Percentiles rank a stretch among this genome's conserved stretches.
Evolutionary conservation across 2,797 vertebrate species (phyloP).

Genomic region (Botia almorhae): DNA sequence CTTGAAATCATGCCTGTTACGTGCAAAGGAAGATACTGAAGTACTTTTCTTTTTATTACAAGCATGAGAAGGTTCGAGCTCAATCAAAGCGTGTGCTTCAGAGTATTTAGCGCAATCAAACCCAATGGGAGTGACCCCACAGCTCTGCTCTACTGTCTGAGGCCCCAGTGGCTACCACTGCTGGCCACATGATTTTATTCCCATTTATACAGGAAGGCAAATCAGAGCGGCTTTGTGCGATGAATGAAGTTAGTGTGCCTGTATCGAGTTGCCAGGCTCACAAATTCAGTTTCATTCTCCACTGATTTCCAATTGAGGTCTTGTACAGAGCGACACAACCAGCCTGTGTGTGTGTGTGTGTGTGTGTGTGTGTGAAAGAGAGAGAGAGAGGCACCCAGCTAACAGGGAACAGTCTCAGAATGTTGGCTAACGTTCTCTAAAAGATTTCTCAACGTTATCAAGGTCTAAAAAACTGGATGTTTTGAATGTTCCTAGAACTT

Average conservation of each 20-base stretch:
- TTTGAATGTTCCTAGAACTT: no score
- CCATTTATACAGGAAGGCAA: conserved; percentile 64
- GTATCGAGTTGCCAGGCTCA: conserved; percentile 57
- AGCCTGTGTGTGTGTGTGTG: conserved; percentile 23
- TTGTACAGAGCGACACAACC: conserved; percentile 33
- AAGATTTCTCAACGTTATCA: no score
- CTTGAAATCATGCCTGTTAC: conserved; percentile 18
- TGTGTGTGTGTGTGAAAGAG: conserved; percentile 4
- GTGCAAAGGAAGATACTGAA: conserved; percentile 10
- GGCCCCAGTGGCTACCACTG: conserved; percentile 49
- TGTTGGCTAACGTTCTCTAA: no score
- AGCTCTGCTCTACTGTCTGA: conserved; percentile 23
- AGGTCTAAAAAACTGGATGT: no score
- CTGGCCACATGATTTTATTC: conserved; percentile 67
- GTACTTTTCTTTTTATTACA: conserved; percentile 1
- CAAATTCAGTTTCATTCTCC: conserved; percentile 53
- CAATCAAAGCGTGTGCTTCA: conserved; percentile 63
- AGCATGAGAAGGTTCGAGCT: conserved; percentile 43
- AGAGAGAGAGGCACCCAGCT: no score
- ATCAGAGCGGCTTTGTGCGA: conserved; percentile 59
- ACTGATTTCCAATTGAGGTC: conserved; percentile 51
- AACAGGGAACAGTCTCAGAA: no score
- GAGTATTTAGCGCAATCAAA: conserved; percentile 61
- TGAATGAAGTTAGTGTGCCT: conserved; percentile 60
- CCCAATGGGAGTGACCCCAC: conserved; percentile 47